These are phyloP conservation scores for Dolomedes plantarius DNA, from an alignment of 2,888 invertebrate species.

Conservation along the genomic window DNA sequence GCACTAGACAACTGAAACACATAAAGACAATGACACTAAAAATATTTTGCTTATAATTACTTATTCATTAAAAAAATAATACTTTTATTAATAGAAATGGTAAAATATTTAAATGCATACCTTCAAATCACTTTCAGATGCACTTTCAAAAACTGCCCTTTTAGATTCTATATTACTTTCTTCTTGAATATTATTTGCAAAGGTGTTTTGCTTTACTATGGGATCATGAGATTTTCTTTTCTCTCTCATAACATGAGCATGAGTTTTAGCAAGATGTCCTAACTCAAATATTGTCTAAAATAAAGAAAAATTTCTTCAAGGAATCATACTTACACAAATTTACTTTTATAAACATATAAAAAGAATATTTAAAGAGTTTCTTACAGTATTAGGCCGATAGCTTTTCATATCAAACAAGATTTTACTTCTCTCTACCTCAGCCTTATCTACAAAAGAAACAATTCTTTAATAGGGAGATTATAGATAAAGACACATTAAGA, in stretches of 20 bases:
- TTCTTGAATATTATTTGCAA: conserved; percentile 35
- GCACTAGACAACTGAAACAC: too few species aligned
- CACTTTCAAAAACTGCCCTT: conserved; percentile 22
- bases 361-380: conserved; percentile 74
- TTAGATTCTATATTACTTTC: conserved; percentile 59
- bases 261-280: conserved; percentile 87
- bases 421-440: conserved; percentile 78
- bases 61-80: too few species aligned
- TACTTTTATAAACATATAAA: background rate
- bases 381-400: conserved; percentile 85
- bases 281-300: conserved; percentile 95
- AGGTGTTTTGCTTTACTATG: conserved; percentile 77
- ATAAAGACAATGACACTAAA: too few species aligned
- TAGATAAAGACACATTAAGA: too few species aligned
- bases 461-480: too few species aligned
- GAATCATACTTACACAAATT: conserved; percentile 1
- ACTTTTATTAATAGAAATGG: too few species aligned
- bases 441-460: conserved; percentile 30
- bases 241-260: conserved; percentile 87
- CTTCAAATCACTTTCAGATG: conserved; percentile 42
- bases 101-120: too few species aligned
- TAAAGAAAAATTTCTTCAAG: conserved; percentile 32
- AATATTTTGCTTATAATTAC: too few species aligned
- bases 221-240: conserved; percentile 85
- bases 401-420: conserved; percentile 83